Evolutionary conservation across 2,888 invertebrate genomes (phyloP).

Genomic region (Pterobdella sp.): DNA sequence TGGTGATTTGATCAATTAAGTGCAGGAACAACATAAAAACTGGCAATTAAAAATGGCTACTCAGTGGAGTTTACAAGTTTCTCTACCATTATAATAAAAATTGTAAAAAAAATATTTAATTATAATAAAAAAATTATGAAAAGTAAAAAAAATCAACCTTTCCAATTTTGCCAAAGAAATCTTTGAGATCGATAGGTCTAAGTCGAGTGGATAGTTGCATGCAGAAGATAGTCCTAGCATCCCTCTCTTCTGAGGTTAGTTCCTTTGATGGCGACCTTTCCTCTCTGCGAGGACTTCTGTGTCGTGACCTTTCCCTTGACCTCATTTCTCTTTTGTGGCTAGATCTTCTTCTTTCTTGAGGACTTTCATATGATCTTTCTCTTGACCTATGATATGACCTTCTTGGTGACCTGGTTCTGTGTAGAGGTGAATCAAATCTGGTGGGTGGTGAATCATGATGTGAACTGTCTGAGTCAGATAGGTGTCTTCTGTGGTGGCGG

Average conservation of each 20-base stretch:
- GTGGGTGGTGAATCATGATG: too few species aligned
- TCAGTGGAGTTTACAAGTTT: too few species aligned
- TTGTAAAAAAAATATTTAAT: not conserved
- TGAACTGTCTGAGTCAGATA: not conserved
- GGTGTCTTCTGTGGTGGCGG: not conserved
- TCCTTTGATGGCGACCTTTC: constrained; percentile 38
- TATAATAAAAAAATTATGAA: not conserved
- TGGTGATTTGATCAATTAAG: not conserved
- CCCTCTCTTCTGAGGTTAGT: constrained; percentile 88
- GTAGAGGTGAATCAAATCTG: constrained; percentile 8
- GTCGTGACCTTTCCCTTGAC: not conserved
- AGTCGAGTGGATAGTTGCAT: constrained; percentile 94
- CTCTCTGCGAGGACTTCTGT: constrained; percentile 11
- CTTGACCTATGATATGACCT: not conserved
- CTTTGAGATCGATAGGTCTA: constrained; percentile 85
- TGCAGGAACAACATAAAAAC: too few species aligned
- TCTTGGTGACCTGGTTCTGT: not conserved
- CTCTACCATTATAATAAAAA: not conserved
- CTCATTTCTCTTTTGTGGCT: not conserved
- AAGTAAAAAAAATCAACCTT: constrained; percentile 60
- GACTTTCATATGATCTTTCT: constrained; percentile 13
- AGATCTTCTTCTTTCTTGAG: constrained; percentile 13
- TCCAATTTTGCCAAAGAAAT: constrained; percentile 96
- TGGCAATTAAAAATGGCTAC: too few species aligned
- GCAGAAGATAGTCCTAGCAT: constrained; percentile 93